These are phyloP conservation scores for Pocota personata DNA, from an alignment of 2,888 invertebrate species.

Conservation along the genomic window DNA sequence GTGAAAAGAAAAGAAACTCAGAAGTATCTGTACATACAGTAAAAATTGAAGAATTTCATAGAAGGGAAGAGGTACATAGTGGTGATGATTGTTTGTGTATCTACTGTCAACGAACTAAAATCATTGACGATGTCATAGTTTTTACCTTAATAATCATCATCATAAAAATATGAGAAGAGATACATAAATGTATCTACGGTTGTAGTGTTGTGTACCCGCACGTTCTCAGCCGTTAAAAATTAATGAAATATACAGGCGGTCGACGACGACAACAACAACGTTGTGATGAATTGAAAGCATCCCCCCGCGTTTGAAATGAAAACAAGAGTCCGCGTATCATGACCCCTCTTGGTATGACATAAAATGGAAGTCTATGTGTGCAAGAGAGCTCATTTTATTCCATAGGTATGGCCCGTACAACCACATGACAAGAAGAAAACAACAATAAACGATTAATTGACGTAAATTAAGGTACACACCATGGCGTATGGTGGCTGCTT, in stretches of 20 bases:
- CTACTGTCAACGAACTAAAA: slow-evolving; percentile 73
- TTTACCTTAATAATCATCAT: slow-evolving; percentile 68
- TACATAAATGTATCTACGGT: slow-evolving; percentile 31
- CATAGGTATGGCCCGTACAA: slow-evolving; percentile 66
- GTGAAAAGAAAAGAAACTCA: slow-evolving; percentile 15
- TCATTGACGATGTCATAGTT: slow-evolving; percentile 72
- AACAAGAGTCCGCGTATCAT: slow-evolving; percentile 73
- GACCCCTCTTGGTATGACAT: slow-evolving; percentile 59
- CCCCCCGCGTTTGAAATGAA: slow-evolving; percentile 66
- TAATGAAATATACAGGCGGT: slow-evolving; percentile 65
- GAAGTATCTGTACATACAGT: not conserved
- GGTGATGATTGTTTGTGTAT: slow-evolving; percentile 49
- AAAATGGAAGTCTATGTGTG: slow-evolving; percentile 4
- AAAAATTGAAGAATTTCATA: not conserved
- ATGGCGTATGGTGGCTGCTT: slow-evolving; percentile 64
- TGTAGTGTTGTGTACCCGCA: slow-evolving; percentile 64
- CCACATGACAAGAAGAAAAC: slow-evolving; percentile 63
- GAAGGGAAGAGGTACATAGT: slow-evolving; percentile 11
- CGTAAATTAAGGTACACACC: slow-evolving; percentile 74
- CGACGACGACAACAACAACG: slow-evolving; percentile 2
- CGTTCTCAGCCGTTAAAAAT: slow-evolving; percentile 68
- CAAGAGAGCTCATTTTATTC: slow-evolving; percentile 14
- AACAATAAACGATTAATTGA: slow-evolving; percentile 73
- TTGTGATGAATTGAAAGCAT: slow-evolving; percentile 61
- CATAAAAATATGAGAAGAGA: not conserved